Evolutionary conservation across 2,113 vertebrate species (phyloP), one percentile per base, ranked within the genome.

Genomic region (Mormoops blainvillei): DNA sequence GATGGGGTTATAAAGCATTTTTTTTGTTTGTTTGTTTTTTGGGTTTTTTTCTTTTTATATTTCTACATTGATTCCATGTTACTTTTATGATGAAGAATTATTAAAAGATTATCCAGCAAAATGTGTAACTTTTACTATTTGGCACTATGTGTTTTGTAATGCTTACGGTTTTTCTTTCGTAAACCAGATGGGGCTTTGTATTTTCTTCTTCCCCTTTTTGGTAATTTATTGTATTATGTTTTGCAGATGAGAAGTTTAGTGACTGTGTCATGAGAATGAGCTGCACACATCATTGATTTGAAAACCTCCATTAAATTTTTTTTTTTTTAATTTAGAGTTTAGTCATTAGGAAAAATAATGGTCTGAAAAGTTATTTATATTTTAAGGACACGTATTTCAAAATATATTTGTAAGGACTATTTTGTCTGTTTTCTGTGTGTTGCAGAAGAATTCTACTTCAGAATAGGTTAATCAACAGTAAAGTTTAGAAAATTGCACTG

Each of bases 191-290:
- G 50, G 48, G 4, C 28, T 87, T 56, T 19, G 3, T 70, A 48
- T 1, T 31, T 68, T 80, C 70, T 58, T 11, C 28, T 38, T 45
- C 41, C 41, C 16, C 33, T 33, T 83, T 77, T 71, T 67, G 63
- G 58, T 95, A 73, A 92, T 61, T 61, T 93, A 45, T 48, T 81
- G n/a, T 33, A 28, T 96, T 94, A 0, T 97, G 77, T 94, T 97
- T 97, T 96, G 3, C 91, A 98, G 97, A 74, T 97, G 89, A 97
- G 89, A 85, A 82, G 54, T 68, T 58, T 84, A 63, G 33, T 58
- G 95, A 63, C 85, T 33, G 6, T 68, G 48, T 31, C 58, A 7
- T 61, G 65, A 94, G 36, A 80, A 71, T 14, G 83, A 78, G 18
- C 50, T 65, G 14, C 20, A 65, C 16, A 45, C 41, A 43, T 33